Evolutionary conservation across 1,140 invertebrate species (phyloP).

Genomic region (Colletes latitarsis): DNA sequence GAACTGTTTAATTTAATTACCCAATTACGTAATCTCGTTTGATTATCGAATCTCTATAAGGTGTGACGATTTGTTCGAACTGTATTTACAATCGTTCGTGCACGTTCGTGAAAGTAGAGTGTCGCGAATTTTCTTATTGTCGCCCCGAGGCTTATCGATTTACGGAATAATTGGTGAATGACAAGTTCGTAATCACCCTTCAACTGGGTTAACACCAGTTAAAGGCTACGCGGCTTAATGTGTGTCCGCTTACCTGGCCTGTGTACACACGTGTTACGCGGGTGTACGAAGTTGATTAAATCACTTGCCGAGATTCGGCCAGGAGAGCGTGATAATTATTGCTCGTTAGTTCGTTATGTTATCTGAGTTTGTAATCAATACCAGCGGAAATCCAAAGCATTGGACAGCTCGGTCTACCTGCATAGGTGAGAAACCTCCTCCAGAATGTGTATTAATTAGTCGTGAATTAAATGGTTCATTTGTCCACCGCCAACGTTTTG

Average conservation of each 20-base stretch:
- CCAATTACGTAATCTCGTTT: too few species aligned
- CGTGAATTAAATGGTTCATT: slow-evolving; percentile 37
- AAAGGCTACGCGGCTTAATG: slow-evolving; percentile 33
- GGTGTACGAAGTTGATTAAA: slow-evolving; percentile 66
- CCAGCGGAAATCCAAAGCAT: slow-evolving; percentile 40
- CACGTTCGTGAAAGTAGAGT: not conserved
- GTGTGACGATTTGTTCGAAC: too few species aligned
- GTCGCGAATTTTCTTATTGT: not conserved
- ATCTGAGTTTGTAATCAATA: slow-evolving; percentile 73
- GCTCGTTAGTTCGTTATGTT: slow-evolving; percentile 69
- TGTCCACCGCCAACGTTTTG: not conserved
- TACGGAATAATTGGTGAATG: slow-evolving; percentile 42
- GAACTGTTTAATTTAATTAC: too few species aligned
- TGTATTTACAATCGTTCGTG: not conserved
- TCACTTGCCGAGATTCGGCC: slow-evolving; percentile 61
- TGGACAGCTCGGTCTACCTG: not conserved
- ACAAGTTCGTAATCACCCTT: slow-evolving; percentile 29
- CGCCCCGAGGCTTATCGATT: slow-evolving; percentile 7
- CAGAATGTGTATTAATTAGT: slow-evolving; percentile 38
- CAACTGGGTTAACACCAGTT: slow-evolving; percentile 26
- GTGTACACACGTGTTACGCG: slow-evolving; percentile 14
- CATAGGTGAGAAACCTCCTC: not conserved
- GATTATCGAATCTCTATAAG: too few species aligned
- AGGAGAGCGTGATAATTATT: slow-evolving; percentile 68
- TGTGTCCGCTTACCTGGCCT: not conserved